phyloP scores from a whole-genome alignment of 1,140 invertebrate genomes.

The Phthorimaea operculella region DNA sequence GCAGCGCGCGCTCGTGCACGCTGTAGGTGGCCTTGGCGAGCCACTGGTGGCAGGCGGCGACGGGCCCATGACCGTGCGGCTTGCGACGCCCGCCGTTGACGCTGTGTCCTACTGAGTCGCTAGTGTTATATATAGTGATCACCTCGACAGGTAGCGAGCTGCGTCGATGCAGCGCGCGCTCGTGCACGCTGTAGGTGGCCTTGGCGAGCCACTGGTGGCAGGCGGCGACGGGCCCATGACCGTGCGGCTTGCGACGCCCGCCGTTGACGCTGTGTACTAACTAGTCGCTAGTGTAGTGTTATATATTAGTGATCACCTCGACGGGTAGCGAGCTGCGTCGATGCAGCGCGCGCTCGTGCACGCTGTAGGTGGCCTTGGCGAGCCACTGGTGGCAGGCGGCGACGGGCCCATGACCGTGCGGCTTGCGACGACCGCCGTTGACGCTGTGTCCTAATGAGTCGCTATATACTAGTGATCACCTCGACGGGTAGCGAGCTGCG shows the following conservation, averaged over 20 bases:
- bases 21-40: slow-evolving; percentile 26
- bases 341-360: slow-evolving; percentile 24
- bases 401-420: slow-evolving; percentile 20
- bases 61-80: slow-evolving; percentile 19
- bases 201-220: slow-evolving; percentile 43
- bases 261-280: slow-evolving; percentile 32
- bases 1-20: slow-evolving; percentile 24
- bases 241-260: slow-evolving; percentile 26
- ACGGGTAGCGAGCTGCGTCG: slow-evolving; percentile 48
- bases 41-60: slow-evolving; percentile 38
- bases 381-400: slow-evolving; percentile 39
- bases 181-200: slow-evolving; percentile 24
- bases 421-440: slow-evolving; percentile 30
- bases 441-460: no score
- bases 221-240: slow-evolving; percentile 18
- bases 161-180: slow-evolving; percentile 20
- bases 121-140: slow-evolving; percentile 38
- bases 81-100: slow-evolving; percentile 29
- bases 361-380: slow-evolving; percentile 24
- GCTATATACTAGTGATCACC: no score
- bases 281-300: no score
- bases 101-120: slow-evolving; percentile 23
- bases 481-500: slow-evolving; percentile 51
- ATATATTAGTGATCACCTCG: no score
- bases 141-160: slow-evolving; percentile 58